These are phyloP conservation scores for Drosophila barbarae DNA, from an alignment of 2,888 invertebrate genomes.

Conservation along the genomic window DNA sequence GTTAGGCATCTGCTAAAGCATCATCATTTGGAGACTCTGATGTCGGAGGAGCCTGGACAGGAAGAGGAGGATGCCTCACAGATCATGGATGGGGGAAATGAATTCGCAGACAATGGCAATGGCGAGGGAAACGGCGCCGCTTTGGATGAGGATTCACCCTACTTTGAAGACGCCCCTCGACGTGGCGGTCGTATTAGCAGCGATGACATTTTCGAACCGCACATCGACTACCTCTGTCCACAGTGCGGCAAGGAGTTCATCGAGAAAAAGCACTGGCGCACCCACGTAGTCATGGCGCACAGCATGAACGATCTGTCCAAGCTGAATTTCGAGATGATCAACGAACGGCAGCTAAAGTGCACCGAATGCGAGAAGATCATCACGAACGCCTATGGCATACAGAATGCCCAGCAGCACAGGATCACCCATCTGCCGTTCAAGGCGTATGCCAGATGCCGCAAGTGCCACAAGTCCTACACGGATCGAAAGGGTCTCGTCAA, in stretches of 20 bases:
- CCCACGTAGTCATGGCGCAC: slow-evolving; percentile 71
- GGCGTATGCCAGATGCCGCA: slow-evolving; percentile 73
- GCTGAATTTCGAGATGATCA: slow-evolving; percentile 71
- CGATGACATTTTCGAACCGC: slow-evolving; percentile 69
- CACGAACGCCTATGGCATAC: slow-evolving; percentile 76
- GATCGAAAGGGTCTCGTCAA: slow-evolving; percentile 76
- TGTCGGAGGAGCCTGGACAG: slow-evolving; percentile 41
- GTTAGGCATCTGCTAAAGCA: slow-evolving; percentile 63
- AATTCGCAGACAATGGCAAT: slow-evolving; percentile 36
- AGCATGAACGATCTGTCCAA: slow-evolving; percentile 71
- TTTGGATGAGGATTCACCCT: slow-evolving; percentile 47
- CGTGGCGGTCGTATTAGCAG: slow-evolving; percentile 63
- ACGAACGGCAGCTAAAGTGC: slow-evolving; percentile 73
- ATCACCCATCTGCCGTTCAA: slow-evolving; percentile 75
- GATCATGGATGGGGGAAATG: slow-evolving; percentile 8
- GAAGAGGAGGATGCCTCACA: slow-evolving; percentile 17
- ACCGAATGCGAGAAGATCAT: slow-evolving; percentile 75
- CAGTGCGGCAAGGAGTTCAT: slow-evolving; percentile 74
- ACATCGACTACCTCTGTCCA: slow-evolving; percentile 75
- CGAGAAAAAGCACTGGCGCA: slow-evolving; percentile 75
- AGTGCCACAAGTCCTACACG: slow-evolving; percentile 74
- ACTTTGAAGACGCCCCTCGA: slow-evolving; percentile 54
- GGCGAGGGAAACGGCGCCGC: slow-evolving; percentile 28
- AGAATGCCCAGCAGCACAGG: slow-evolving; percentile 76
- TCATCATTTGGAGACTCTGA: slow-evolving; percentile 61